phyloP scores from a whole-genome alignment of 2,888 invertebrate genomes.

The Thyatira batis region DNA sequence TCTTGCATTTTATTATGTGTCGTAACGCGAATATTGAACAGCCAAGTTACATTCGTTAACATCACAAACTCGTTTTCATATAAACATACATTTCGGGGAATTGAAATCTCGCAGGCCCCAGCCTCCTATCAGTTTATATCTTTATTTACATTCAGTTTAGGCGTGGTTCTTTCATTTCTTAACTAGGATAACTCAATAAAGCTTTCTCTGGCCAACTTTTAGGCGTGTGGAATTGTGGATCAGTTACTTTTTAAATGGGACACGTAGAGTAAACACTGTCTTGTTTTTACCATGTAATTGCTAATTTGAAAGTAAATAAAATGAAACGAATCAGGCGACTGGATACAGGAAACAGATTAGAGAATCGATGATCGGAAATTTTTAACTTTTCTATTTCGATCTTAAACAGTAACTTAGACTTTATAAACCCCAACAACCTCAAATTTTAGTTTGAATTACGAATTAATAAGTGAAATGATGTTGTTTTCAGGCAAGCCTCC shows the following conservation, averaged over 20 bases:
- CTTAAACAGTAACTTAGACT: too few relatives aligned
- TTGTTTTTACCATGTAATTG: background rate
- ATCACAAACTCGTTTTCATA: background rate
- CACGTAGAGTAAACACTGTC: background rate
- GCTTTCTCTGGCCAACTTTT: slow-evolving; percentile 34
- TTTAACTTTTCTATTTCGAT: background rate
- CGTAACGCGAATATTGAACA: background rate
- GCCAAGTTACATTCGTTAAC: background rate
- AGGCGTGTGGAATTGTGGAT: slow-evolving; percentile 10
- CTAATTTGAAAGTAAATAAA: background rate
- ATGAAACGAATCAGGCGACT: background rate
- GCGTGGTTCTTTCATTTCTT: slow-evolving; percentile 15
- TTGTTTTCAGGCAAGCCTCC: slow-evolving; percentile 89
- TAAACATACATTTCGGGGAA: background rate
- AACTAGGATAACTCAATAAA: slow-evolving; percentile 32
- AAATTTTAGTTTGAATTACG: background rate
- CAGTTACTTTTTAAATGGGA: slow-evolving; percentile 2
- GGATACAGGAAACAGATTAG: background rate
- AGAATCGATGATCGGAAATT: background rate
- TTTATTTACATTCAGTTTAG: background rate
- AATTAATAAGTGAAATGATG: background rate
- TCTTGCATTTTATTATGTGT: background rate
- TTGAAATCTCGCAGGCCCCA: background rate
- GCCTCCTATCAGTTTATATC: background rate
- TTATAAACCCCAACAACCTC: background rate